Evolutionary conservation across 2,113 vertebrate genomes (phyloP).

Genomic region (Rhea americana): DNA sequence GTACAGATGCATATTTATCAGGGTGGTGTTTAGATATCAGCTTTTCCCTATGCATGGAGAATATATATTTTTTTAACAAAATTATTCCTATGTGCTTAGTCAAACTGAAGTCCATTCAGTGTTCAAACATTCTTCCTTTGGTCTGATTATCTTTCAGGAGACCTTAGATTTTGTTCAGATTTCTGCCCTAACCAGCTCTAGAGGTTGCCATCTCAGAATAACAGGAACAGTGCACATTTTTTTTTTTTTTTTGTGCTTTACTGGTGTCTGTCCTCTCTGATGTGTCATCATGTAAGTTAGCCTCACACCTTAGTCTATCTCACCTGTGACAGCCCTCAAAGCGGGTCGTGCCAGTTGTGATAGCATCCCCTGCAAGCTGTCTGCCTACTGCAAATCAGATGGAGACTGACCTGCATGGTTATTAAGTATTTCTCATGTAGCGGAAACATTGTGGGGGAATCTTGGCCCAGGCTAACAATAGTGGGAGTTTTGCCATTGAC

Average conservation of each 20-base stretch:
- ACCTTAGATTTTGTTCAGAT: neutral
- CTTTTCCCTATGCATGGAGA: neutral
- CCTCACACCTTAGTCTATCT: neutral
- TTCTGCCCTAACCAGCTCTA: neutral
- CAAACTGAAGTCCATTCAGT: neutral
- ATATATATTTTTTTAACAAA: neutral
- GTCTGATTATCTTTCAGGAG: neutral
- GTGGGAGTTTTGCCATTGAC: neutral
- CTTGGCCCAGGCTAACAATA: neutral
- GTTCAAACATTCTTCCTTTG: neutral
- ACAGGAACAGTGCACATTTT: neutral
- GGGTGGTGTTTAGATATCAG: neutral
- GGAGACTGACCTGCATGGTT: neutral
- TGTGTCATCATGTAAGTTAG: accelerated
- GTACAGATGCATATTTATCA: neutral
- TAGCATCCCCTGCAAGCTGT: neutral
- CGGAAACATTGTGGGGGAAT: neutral
- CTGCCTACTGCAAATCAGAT: neutral
- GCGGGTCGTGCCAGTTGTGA: neutral
- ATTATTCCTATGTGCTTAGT: neutral
- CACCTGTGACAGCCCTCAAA: neutral
- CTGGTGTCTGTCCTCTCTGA: neutral
- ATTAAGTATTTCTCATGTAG: neutral
- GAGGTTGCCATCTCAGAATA: neutral
- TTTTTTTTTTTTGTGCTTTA: neutral